Conservation (phyloP, 2,888 invertebrate species). For the Apomyelois bistriatella region DNA sequence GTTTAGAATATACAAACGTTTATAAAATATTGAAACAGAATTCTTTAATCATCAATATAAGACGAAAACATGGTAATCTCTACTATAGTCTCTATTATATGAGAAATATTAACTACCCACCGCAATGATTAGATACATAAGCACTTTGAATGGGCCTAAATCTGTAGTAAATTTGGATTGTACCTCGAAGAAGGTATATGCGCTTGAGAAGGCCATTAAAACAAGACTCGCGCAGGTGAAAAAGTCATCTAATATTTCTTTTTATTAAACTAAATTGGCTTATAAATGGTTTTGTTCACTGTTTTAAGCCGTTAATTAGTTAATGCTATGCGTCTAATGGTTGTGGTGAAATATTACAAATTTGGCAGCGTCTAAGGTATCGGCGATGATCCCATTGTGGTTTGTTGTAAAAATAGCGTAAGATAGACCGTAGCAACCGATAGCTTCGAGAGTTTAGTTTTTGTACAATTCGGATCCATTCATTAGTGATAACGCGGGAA, state of each 20-base stretch:
- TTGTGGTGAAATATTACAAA: not conserved
- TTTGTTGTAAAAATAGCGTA: constrained; percentile 64
- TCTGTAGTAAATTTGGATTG: too few relatives aligned
- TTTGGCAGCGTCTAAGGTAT: not conserved
- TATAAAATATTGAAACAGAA: not conserved
- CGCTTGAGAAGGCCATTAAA: not conserved
- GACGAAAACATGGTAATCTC: constrained; percentile 2
- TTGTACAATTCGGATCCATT: constrained; percentile 70
- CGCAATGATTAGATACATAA: not conserved
- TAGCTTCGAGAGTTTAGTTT: constrained; percentile 69
- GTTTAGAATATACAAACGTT: constrained; percentile 1
- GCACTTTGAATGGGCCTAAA: too few relatives aligned
- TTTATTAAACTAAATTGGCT: too few relatives aligned
- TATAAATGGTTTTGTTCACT: too few relatives aligned
- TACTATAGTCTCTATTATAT: constrained; percentile 7
- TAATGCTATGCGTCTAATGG: not conserved
- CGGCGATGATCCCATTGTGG: constrained; percentile 13
- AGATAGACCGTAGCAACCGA: constrained; percentile 55
- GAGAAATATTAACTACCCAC: not conserved
- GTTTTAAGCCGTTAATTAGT: too few relatives aligned
- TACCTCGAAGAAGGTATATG: not conserved
- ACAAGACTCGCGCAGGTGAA: too few relatives aligned
- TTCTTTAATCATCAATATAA: constrained; percentile 6
- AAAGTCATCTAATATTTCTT: too few relatives aligned
- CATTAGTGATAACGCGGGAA: constrained; percentile 54